Base-by-base conservation (phyloP, 1,140 invertebrate genomes). In the Pseudoatta argentina region DNA sequence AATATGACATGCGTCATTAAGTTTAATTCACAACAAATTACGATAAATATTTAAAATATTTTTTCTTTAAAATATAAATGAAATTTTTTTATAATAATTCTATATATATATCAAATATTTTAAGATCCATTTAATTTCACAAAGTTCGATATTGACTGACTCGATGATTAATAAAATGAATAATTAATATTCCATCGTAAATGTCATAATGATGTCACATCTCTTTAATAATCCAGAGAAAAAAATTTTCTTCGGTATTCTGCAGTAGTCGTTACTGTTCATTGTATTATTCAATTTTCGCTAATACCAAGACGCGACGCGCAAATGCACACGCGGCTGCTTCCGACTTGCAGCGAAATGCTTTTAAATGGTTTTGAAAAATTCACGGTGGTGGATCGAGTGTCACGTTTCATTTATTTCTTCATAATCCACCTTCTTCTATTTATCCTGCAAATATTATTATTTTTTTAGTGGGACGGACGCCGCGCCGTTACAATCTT, bases 321-420 rank as follows among this genome's bases (percentile, higher is more conserved):
- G 44, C 69, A 83, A 83, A 69, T 83, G 69, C 55, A 83, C 55
- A 82, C 55, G 61, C 55, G 44, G 27, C 24, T 75, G 44, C 79
- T 88, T 81, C 88, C 76, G 59, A 72, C 87, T 86, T 86, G 87
- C 82, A 88, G n/a, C 61, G 87, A 55, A 89, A 89, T 86, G 88
- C 88, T 81, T 89, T 89, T 89, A 89, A 89, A 88, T 39, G 88
- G 87, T 88, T 86, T 88, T 77, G 72, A 44, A 63, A 66, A 85
- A 69, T 69, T 83, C 69, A 75, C 27, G 21, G 12, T 18, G 69
- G 64, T 24, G 59, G 82, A 89, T 88, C 75, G 27, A 51, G 69
- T 57, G 75, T 75, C 69, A 57, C 51, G 34, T 85, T 85, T 85
- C 82, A 78, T 85, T 85, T 85, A 85, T 78, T 78, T 78, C 75